Evolutionary conservation across 1,140 invertebrate genomes (phyloP).

Genomic region (Dreissena rostriformis): DNA sequence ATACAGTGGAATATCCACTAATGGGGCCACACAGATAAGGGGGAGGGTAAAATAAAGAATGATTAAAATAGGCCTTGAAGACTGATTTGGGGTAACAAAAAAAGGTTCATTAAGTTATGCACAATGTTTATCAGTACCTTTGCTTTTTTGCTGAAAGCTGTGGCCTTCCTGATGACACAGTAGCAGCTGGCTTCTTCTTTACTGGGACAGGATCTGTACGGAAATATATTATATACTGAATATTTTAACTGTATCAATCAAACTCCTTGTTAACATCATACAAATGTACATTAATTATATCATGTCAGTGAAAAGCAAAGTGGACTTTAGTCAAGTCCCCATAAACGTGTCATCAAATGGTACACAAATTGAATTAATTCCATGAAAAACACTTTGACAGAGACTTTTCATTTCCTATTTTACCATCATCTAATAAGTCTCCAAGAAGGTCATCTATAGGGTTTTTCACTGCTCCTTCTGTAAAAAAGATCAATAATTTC

Average conservation of each 20-base stretch:
- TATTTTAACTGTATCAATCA: no score
- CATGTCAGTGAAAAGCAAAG: not conserved
- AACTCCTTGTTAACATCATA: no score
- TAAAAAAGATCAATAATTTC: not conserved
- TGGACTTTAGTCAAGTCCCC: not conserved
- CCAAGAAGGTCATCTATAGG: conserved; percentile 74
- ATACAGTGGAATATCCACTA: no score
- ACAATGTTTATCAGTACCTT: conserved; percentile 17
- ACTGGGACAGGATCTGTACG: conserved; percentile 12
- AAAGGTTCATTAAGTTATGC: no score
- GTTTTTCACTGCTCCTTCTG: conserved; percentile 58
- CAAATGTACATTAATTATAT: not conserved
- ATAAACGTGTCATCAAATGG: no score
- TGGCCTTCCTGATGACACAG: conserved; percentile 1
- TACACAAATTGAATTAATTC: no score
- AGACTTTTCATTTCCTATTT: not conserved
- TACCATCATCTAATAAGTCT: conserved; percentile 71
- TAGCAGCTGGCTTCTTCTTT: conserved; percentile 50
- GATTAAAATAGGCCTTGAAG: no score
- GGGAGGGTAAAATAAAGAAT: no score
- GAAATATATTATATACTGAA: no score
- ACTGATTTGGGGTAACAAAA: no score
- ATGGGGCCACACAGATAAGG: no score
- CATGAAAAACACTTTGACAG: not conserved
- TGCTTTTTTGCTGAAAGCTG: conserved; percentile 51